Evolutionary conservation across 2,113 vertebrate species (phyloP), one percentile per base, ranked within the genome.

Genomic region (Ictalurus punctatus): DNA sequence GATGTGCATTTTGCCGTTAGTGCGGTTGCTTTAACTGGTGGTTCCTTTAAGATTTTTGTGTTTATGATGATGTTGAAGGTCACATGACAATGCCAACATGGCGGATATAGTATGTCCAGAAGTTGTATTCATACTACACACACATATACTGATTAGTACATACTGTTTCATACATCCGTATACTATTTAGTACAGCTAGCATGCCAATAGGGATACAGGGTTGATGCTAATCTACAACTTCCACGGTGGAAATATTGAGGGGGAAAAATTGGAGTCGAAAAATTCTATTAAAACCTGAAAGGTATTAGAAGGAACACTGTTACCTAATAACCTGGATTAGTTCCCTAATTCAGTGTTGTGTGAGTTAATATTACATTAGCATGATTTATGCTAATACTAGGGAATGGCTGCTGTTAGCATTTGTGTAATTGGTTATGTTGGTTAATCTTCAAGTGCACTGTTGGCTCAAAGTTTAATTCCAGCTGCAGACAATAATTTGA

Each of bases 401-500:
- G 89, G 79, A 86, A 79, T 79, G 54, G 19, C 52, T 44, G 61
- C 59, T 80, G 90, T 85, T 88, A 83, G 88, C 67, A 73, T 84
- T 86, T 87, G 85, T 67, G 79, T 85, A 89, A 87, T 87, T 85
- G 87, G 40, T 84, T 52, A 76, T 63, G 71, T 78, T 65, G 59
- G 87, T 79, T 84, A 88, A 88, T 85, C 71, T 84, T 78, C 37
- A 78, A 78, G 84, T 58, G 65, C 54, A 30, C 54, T 76, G 63
- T 78, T 83, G 85, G 82, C 85, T 89, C 74, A 89, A 87, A 73
- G 85, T 74, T 76, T 86, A 71, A 85, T 85, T 88, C 63, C 86
- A 87, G 65, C 85, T 85, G 74, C 81, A 91, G 56, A 37, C 81
- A 79, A 69, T 89, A 82, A 87, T 91, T 87, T 87, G 65, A 69